Percentiles rank a stretch among this genome's conserved stretches.
These are phyloP conservation scores for Leptoteleia sp. DNA, from an alignment of 1,140 invertebrate genomes.

Conservation along the genomic window DNA sequence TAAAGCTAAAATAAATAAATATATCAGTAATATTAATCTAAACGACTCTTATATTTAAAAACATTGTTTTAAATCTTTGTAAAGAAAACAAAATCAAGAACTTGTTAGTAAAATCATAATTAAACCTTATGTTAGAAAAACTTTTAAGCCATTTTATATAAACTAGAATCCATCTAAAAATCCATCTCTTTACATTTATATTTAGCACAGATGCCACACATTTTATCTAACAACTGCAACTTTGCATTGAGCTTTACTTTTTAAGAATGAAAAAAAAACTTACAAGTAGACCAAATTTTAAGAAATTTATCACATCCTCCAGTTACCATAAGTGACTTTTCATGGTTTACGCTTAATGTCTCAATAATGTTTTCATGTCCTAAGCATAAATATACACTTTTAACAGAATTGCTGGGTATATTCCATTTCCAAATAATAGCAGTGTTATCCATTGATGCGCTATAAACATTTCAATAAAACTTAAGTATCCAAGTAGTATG, in stretches of 20 bases:
- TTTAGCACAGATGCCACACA: no score
- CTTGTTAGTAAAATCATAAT: no score
- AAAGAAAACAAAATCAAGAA: no score
- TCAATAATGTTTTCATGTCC: conserved; percentile 95
- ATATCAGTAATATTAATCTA: conserved; percentile 75
- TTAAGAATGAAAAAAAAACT: conserved; percentile 55
- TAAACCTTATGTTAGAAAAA: no score
- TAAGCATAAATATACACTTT: conserved; percentile 89
- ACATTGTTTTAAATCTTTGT: no score
- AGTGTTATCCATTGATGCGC: conserved; percentile 95
- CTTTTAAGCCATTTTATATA: conserved; percentile 78
- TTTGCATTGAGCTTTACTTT: neutral
- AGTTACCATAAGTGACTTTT: conserved; percentile 88
- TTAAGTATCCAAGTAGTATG: no score
- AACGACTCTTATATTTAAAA: no score
- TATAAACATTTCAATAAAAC: conserved; percentile 71
- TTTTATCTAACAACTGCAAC: no score
- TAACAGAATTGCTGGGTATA: conserved; percentile 87
- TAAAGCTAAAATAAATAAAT: conserved; percentile 53
- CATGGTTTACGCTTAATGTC: conserved; percentile 87
- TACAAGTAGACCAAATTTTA: conserved; percentile 89
- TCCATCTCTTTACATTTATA: no score
- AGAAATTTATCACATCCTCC: conserved; percentile 95
- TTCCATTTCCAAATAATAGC: conserved; percentile 95
- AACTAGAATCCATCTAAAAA: no score